phyloP scores from a whole-genome alignment of 1,140 invertebrate genomes.

The Aphelenchoides fujianensis region DNA sequence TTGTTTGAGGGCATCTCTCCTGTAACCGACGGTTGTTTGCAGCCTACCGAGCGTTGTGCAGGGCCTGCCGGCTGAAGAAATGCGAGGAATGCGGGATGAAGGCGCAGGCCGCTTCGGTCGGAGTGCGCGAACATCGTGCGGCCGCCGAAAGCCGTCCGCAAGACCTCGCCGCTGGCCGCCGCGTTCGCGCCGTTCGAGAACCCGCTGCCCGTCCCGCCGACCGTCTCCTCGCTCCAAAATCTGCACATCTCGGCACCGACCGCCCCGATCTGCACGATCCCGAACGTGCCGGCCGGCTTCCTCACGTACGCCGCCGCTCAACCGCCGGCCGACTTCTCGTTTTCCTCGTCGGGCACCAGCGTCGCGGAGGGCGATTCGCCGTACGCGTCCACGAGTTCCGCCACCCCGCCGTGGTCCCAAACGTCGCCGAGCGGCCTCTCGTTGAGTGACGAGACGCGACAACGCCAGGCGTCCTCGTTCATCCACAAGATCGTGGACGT shows the following conservation, averaged over 20 bases:
- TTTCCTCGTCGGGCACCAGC: background rate
- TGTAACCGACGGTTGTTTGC: background rate
- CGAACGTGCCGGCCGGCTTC: background rate
- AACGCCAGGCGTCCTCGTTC: background rate
- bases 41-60: conserved; percentile 30
- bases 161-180: background rate
- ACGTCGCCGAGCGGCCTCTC: conserved; percentile 15
- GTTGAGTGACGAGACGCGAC: too few species aligned
- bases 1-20: background rate
- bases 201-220: conserved; percentile 4
- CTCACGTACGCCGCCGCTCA: background rate
- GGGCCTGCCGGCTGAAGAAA: conserved; percentile 34
- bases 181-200: background rate
- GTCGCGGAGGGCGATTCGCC: conserved; percentile 7
- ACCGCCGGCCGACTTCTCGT: background rate
- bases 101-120: conserved; percentile 33
- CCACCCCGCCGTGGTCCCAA: background rate
- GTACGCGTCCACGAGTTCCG: conserved; percentile 2
- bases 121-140: conserved; percentile 28
- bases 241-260: background rate
- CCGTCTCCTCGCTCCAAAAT: background rate
- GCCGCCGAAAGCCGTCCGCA: conserved; percentile 25
- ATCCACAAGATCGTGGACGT: conserved; percentile 20
- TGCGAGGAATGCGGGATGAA: conserved; percentile 33
- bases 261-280: background rate